Evolutionary conservation across 2,113 vertebrate species (phyloP).

Genomic region (Gymnorhina tibicen): DNA sequence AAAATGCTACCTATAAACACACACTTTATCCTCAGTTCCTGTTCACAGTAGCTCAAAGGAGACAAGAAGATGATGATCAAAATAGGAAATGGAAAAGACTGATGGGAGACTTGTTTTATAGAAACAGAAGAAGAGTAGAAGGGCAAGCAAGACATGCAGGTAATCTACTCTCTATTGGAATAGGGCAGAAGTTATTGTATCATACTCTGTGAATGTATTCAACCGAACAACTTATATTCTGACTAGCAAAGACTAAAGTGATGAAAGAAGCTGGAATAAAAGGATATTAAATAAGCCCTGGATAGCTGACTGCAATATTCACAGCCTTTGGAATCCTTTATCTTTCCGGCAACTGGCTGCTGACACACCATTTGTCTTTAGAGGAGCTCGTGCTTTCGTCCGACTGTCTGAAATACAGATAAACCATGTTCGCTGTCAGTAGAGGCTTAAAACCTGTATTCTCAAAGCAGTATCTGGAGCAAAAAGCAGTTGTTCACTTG

Average conservation of each 20-base stretch:
- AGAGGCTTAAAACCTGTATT: not conserved
- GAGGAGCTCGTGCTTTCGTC: not conserved
- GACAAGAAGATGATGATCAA: conserved; percentile 12
- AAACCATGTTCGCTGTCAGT: not conserved
- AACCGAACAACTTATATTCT: not conserved
- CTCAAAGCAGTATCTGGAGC: not conserved
- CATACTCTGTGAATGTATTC: not conserved
- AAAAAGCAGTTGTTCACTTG: not conserved
- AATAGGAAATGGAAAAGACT: not conserved
- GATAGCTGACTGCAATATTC: conserved; percentile 29
- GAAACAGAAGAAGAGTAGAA: not conserved
- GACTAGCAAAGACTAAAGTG: not conserved
- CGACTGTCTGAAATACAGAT: not conserved
- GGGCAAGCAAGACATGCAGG: not conserved
- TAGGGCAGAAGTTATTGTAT: not conserved
- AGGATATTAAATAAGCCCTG: conserved; percentile 24
- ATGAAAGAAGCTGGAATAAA: conserved; percentile 13
- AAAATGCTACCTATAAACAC: conserved; percentile 38
- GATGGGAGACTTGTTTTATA: not conserved
- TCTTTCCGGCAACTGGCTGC: not conserved
- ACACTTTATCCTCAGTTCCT: not conserved
- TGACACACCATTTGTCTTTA: conserved; percentile 30
- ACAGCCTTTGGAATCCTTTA: conserved; percentile 16
- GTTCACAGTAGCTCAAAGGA: conserved; percentile 14
- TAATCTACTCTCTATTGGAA: not conserved